Conservation (phyloP, 2,113 vertebrate species). For the Empidonax traillii region DNA sequence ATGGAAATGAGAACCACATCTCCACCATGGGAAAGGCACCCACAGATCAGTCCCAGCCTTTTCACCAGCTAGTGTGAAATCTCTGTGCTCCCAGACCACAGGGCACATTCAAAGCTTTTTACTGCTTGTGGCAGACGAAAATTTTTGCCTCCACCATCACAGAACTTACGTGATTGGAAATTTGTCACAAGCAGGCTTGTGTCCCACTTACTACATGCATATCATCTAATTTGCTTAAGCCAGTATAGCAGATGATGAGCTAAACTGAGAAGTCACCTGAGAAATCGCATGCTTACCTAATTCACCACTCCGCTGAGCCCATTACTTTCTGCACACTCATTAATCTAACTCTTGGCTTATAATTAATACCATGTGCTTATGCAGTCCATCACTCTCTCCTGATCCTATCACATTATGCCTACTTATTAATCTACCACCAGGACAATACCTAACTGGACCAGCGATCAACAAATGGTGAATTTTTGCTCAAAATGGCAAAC, state of each 20-base stretch:
- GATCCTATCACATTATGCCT: background rate
- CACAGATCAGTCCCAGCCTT: background rate
- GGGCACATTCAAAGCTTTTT: background rate
- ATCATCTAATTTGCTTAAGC: accelerated
- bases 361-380: background rate
- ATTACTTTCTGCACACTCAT: background rate
- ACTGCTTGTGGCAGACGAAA: background rate
- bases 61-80: background rate
- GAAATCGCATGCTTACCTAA: background rate
- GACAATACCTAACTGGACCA: background rate
- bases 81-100: background rate
- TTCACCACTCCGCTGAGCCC: background rate
- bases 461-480: background rate
- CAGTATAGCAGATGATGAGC: background rate
- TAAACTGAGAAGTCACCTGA: background rate
- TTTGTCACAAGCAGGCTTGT: background rate
- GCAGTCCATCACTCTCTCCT: background rate
- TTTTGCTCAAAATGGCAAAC: background rate
- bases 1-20: background rate
- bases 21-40: background rate
- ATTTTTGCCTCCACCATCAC: background rate
- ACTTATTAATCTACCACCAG: background rate
- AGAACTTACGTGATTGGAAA: background rate
- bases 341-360: background rate
- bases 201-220: accelerated